Evolutionary conservation across 2,888 invertebrate genomes (phyloP).

Genomic region (Apamea monoglypha): DNA sequence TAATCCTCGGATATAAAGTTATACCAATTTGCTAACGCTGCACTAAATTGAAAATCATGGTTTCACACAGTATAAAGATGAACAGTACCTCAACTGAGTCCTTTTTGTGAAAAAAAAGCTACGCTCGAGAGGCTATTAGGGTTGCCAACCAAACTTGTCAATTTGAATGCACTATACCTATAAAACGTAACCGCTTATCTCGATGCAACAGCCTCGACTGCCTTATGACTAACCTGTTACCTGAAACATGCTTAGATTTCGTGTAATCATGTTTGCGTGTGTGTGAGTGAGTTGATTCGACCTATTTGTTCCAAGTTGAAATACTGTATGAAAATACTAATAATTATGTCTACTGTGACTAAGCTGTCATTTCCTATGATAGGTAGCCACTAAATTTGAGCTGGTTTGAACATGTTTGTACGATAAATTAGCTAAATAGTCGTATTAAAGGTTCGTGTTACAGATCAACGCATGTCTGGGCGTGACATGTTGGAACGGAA

Average conservation of each 20-base stretch:
- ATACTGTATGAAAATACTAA: background rate
- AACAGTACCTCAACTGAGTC: background rate
- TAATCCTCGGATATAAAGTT: slow-evolving; percentile 16
- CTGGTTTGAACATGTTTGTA: slow-evolving; percentile 54
- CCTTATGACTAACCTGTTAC: background rate
- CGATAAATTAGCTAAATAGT: slow-evolving; percentile 57
- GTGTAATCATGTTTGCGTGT: background rate
- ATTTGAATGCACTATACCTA: background rate
- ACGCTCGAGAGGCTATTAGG: background rate
- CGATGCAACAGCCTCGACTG: background rate
- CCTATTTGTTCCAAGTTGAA: background rate
- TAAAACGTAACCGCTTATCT: background rate
- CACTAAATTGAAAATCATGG: slow-evolving; percentile 13
- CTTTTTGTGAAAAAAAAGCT: background rate
- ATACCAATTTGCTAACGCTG: slow-evolving; percentile 11
- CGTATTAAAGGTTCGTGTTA: slow-evolving; percentile 46
- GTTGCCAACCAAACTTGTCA: background rate
- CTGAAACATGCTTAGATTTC: background rate
- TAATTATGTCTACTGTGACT: no score
- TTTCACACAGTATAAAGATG: background rate
- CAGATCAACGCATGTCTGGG: slow-evolving; percentile 43
- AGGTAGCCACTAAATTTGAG: slow-evolving; percentile 43
- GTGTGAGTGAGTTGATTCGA: background rate
- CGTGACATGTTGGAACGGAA: slow-evolving; percentile 36
- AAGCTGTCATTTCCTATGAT: slow-evolving; percentile 42